Base-by-base conservation (phyloP, 2,888 invertebrate species). In the Notodonta ziczac region DNA sequence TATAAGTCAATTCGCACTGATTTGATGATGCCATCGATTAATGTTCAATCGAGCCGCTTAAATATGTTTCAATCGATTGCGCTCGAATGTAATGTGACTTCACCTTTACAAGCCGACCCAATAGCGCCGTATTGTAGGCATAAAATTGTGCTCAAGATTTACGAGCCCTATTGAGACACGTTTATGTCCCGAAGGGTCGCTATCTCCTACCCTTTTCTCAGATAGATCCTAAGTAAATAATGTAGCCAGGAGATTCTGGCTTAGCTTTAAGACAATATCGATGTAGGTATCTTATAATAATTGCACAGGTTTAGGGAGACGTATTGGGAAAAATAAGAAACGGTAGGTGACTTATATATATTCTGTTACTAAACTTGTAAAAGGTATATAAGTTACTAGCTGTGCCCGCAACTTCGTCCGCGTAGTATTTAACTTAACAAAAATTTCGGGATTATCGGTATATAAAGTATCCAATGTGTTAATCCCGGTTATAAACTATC, bases 81-180 rank as follows among this genome's bases (percentile, higher is more conserved):
- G 10, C 4, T 46, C 13, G 46, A 46, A 4, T 1, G 13, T 46
- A 13, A 16, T 16, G 9, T 50, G 8, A 16, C 8, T 50, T 10
- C 50, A 50, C 50, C 50, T n/a, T 4, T 6, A 14, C 50, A 16
- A 24, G 24, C 24, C 1, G 24, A 16, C 16, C 48, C 56, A 67
- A 58, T 61, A 59, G 58, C 59, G 13, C 44, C 48, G 55, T 64
- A 63, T 46, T 42, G 61, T 52, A 13, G 8, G 71, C 66, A 72
- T 74, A 74, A 74, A 74, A 61, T 56, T 61, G 58, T 61, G 64
- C 57, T 24, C 60, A 50, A 48, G 62, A 66, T 68, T 68, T 71
- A 74, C 69, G 72, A 74, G 62, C 66, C 65, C 57, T 61, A 66
- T 74, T 62, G 62, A 59, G 56, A 72, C 74, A 74, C 53, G 60